A percentile compares a stretch with the other conserved stretches of the same genome.
phyloP scores from a whole-genome alignment of 2,888 invertebrate species.

The Atrina japonica region DNA sequence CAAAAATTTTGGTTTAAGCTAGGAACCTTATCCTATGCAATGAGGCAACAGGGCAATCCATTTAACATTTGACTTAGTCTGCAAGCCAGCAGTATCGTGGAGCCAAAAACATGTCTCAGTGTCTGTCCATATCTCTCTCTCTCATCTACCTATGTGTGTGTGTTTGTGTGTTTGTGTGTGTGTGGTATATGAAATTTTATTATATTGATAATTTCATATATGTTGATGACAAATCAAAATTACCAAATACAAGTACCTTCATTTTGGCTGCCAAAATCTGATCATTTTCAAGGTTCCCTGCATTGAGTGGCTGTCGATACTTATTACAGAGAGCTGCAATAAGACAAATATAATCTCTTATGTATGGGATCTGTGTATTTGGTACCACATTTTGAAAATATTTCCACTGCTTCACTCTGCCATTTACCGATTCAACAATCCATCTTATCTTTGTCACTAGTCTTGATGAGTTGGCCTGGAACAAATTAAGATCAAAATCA shows the following conservation, averaged over 20 bases:
- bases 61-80: no score
- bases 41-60: no score
- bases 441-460: slow-evolving; percentile 35
- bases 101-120: neutral
- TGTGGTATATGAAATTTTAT: no score
- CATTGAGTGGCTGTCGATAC: slow-evolving; percentile 14
- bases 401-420: slow-evolving; percentile 25
- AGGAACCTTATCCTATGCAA: no score
- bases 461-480: slow-evolving; percentile 25
- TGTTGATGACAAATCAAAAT: no score
- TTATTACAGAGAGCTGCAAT: slow-evolving; percentile 31
- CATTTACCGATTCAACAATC: slow-evolving; percentile 35
- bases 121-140: no score
- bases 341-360: slow-evolving; percentile 22
- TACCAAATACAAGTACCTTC: no score
- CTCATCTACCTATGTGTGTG: no score
- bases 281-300: slow-evolving; percentile 14
- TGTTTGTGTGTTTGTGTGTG: no score
- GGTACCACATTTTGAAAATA: slow-evolving; percentile 29
- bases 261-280: slow-evolving; percentile 21
- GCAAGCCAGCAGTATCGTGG: no score
- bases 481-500: neutral
- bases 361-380: slow-evolving; percentile 30
- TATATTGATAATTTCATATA: no score
- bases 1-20: no score